Evolutionary conservation across 2,113 vertebrate genomes (phyloP).

Genomic region (Struthio camelus): DNA sequence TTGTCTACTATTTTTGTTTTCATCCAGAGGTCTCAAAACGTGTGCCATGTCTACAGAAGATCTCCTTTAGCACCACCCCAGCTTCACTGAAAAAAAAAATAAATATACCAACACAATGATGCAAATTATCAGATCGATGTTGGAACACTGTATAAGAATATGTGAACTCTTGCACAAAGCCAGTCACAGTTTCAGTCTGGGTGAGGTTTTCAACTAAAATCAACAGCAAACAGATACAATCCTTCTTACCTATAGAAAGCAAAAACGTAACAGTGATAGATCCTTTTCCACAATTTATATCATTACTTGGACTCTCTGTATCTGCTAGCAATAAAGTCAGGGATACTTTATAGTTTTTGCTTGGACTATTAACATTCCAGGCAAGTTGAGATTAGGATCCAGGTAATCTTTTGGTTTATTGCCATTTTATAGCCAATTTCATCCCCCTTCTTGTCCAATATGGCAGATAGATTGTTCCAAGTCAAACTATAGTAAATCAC

Average conservation of each 20-base stretch:
- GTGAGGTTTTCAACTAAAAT: background rate
- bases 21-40: background rate
- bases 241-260: background rate
- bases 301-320: background rate
- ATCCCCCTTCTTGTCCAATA: background rate
- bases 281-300: background rate
- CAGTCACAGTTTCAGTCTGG: background rate
- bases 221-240: background rate
- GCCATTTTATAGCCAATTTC: conserved; percentile 10
- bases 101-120: background rate
- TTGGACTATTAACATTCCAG: background rate
- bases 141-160: background rate
- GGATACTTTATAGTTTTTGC: background rate
- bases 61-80: background rate
- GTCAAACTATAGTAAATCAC: conserved; percentile 22
- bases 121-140: background rate
- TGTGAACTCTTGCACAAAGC: background rate
- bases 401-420: conserved; percentile 21
- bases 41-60: background rate
- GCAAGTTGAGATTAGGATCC: background rate
- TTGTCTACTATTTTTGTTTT: background rate
- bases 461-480: background rate
- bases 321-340: background rate
- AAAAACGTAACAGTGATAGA: background rate
- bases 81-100: background rate